Percentiles rank a stretch among this genome's conserved stretches.
Conservation (phyloP, 2,888 invertebrate species). For the Agrotis puta region DNA sequence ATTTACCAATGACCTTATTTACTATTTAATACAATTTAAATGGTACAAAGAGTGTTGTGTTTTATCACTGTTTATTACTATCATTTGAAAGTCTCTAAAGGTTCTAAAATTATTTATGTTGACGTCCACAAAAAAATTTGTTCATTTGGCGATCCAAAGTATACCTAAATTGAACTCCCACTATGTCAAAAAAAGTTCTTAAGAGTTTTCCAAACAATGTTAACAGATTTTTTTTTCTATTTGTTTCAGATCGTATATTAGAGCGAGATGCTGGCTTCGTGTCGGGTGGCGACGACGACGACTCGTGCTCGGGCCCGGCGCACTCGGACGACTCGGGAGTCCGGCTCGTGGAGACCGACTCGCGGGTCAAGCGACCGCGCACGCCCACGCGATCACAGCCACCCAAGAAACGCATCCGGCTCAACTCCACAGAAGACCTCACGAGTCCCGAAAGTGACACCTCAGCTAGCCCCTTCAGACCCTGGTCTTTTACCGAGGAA, state of each 20-base stretch:
- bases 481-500: slow-evolving; percentile 92
- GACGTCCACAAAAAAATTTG: neutral
- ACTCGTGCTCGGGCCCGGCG: slow-evolving; percentile 89
- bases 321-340: slow-evolving; percentile 90
- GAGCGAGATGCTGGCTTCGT: slow-evolving; percentile 94
- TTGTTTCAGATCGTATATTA: slow-evolving; percentile 90
- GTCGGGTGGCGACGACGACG: slow-evolving; percentile 94
- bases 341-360: slow-evolving; percentile 81
- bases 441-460: slow-evolving; percentile 85
- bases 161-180: neutral
- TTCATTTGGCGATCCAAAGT: neutral
- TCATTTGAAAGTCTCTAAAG: neutral
- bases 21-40: neutral
- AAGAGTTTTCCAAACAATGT: neutral
- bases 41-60: neutral
- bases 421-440: slow-evolving; percentile 82
- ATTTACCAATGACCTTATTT: slow-evolving; percentile 16
- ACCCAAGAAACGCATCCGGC: slow-evolving; percentile 93
- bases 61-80: neutral
- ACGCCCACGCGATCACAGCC: slow-evolving; percentile 88
- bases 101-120: neutral
- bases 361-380: slow-evolving; percentile 91
- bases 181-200: no score
- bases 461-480: slow-evolving; percentile 91
- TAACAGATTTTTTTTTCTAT: slow-evolving; percentile 52